Percentiles rank a stretch among this genome's conserved stretches.
Conservation (phyloP, 2,888 invertebrate species). For the Nebria salina region DNA sequence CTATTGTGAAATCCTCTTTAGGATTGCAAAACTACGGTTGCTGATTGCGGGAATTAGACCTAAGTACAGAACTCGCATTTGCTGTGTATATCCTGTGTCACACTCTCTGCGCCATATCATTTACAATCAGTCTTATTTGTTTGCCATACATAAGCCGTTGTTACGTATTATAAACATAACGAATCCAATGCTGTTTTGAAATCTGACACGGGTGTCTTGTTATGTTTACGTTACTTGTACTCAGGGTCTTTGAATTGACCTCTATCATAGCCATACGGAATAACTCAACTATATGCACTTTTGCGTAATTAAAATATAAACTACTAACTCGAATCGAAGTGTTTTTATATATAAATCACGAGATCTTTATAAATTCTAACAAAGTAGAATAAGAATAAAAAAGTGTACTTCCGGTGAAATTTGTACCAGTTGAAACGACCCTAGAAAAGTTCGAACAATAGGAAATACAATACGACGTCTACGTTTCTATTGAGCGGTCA, state of each 20-base stretch:
- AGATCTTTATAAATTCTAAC: neutral
- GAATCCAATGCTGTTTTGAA: neutral
- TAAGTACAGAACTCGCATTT: neutral
- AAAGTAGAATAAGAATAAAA: neutral
- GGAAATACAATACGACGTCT: constrained; percentile 17
- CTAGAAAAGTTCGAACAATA: constrained; percentile 13
- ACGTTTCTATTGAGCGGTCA: neutral
- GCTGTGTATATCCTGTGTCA: neutral
- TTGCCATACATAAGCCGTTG: neutral
- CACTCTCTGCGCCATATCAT: neutral
- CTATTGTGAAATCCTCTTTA: neutral
- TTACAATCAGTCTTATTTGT: constrained; percentile 1
- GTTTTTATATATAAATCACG: too few relatives aligned
- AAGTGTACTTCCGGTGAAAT: neutral
- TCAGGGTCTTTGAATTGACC: neutral
- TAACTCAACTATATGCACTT: too few relatives aligned
- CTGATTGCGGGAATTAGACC: neutral
- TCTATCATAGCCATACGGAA: neutral
- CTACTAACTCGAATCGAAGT: too few relatives aligned
- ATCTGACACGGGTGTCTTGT: neutral
- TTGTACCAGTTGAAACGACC: neutral
- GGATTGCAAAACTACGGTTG: neutral
- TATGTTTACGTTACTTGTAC: neutral
- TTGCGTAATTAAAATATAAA: too few relatives aligned
- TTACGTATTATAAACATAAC: neutral